Evolutionary conservation across 1,140 invertebrate species (phyloP).

Genomic region (Diorhabda elongata): DNA sequence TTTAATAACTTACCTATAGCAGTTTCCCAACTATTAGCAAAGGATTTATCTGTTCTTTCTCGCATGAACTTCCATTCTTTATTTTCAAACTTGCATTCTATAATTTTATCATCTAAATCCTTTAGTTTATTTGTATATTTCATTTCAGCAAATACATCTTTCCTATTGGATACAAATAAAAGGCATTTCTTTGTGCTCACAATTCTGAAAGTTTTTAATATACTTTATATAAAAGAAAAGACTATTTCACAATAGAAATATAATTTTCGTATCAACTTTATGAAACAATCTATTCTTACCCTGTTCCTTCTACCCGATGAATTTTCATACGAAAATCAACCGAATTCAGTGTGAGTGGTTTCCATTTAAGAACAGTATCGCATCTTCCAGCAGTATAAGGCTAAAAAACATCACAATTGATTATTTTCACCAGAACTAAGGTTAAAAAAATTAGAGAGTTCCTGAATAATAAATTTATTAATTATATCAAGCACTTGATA

Average conservation of each 20-base stretch:
- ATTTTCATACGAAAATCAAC: constrained; percentile 93
- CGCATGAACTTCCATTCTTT: constrained; percentile 91
- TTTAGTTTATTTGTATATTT: constrained; percentile 73
- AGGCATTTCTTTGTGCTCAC: constrained; percentile 69
- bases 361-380: constrained; percentile 93
- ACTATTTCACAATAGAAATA: too few species aligned
- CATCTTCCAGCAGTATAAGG: constrained; percentile 81
- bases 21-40: constrained; percentile 85
- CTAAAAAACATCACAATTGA: constrained; percentile 48
- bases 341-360: constrained; percentile 88
- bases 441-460: neutral
- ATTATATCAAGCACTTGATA: too few species aligned
- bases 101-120: constrained; percentile 86
- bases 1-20: constrained; percentile 61
- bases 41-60: constrained; percentile 94
- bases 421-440: neutral
- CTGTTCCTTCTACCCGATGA: constrained; percentile 62
- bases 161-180: constrained; percentile 73
- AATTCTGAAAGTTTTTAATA: constrained; percentile 55
- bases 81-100: constrained; percentile 85
- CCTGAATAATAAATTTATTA: neutral
- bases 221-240: neutral
- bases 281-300: constrained; percentile 52
- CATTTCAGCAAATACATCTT: constrained; percentile 65
- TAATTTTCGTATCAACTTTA: too few species aligned